Base-by-base conservation (phyloP, 2,888 invertebrate species). In the Camponotus fellah region DNA sequence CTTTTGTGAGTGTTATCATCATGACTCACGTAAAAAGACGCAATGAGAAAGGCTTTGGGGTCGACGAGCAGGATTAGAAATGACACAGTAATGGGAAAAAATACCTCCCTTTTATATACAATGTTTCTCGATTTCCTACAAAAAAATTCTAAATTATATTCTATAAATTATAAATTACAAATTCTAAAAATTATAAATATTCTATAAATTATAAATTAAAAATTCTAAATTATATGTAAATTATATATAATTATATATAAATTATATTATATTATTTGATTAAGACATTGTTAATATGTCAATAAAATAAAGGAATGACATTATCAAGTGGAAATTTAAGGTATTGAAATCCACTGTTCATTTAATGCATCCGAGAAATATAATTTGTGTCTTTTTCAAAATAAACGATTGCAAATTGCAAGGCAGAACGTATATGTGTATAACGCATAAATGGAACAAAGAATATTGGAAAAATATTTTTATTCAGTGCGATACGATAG, bases 11-110 rank as follows among this genome's bases (percentile, higher is more conserved):
- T 84, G 69, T 89, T 89, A 91, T 89, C 90, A 87, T 85, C 80
- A 77, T 92, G 92, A 92, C 88, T 92, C 92, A 92, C 87, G 85
- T 83, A 62, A 81, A 84, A 53, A 89, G 82, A 69, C 75, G 49
- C 40, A 77, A n/a, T 60, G 79, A 79, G 83, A 65, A 77, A 4
- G 26, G 10, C 26, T 26, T 21, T 60, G 76, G 60, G 62, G 64
- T 75, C 17, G 53, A 65, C 74, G 43, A 53, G 68, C 49, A 56
- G 62, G 66, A 32, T 83, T 75, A 80, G 85, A 83, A 85, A 82
- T 56, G 65, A 81, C 80, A 69, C 60, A 79, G 72, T 84, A 85
- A 82, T 83, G 83, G 82, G 26, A 26, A 26, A 26, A 84, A 88
- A 89, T 85, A 85, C 62, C 76, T 88, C 85, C 88, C 85, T 68